Conservation (phyloP, 2,113 vertebrate genomes). For the Periophthalmus modestus region DNA sequence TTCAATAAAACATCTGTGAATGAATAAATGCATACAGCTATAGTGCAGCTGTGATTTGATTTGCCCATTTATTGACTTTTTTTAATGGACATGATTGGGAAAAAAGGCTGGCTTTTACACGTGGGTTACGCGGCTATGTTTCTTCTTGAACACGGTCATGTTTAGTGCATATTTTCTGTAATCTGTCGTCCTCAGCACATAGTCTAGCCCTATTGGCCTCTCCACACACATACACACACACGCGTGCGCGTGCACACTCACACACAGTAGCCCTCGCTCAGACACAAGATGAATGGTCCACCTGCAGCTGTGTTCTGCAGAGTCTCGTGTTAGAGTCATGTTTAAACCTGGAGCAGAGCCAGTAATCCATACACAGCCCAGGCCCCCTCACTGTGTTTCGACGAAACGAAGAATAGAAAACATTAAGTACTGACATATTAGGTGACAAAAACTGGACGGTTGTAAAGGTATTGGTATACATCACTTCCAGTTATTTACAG, state of each 20-base stretch:
- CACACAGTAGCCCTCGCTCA: background rate
- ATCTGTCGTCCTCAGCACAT: background rate
- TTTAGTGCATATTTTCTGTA: background rate
- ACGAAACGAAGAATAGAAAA: background rate
- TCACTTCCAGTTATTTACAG: too few species aligned
- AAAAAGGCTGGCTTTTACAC: too few species aligned
- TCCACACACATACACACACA: background rate
- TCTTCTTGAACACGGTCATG: background rate
- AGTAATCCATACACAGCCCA: background rate
- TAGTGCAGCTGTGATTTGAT: too few species aligned
- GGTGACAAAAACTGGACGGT: too few species aligned
- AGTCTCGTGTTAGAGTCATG: slow-evolving; percentile 15
- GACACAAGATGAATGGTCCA: slow-evolving; percentile 1
- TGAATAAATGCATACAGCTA: too few species aligned
- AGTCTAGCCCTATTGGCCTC: background rate
- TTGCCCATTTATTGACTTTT: too few species aligned
- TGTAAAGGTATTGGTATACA: too few species aligned
- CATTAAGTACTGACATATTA: too few species aligned
- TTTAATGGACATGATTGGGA: too few species aligned
- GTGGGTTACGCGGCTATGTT: background rate
- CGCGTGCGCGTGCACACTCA: background rate
- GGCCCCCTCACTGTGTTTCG: background rate
- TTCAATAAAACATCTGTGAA: too few species aligned
- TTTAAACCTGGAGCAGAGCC: slow-evolving; percentile 20
- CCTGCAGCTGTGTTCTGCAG: slow-evolving; percentile 14